Base-by-base conservation (phyloP, 2,797 vertebrate genomes). In the Micropoecilia bifurca region DNA sequence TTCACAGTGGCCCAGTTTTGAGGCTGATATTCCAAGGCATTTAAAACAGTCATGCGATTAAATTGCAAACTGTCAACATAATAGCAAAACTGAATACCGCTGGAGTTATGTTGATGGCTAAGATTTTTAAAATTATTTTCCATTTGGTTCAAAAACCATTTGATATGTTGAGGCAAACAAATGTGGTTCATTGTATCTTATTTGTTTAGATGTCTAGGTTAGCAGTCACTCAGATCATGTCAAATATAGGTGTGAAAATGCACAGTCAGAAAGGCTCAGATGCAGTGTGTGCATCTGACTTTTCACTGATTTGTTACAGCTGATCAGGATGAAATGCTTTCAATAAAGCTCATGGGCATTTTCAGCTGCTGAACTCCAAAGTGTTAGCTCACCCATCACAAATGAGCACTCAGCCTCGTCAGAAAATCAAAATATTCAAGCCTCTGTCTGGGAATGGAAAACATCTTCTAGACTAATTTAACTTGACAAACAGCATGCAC, bases 391-490 rank as follows among this genome's bases (percentile, higher is more conserved):
- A 69, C 22, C 39, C 41, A n/a, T 43, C 2, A 69, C 66, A 69
- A 69, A 22, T 43, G 10, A 43, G 39, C 39, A n/a, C 39, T 68
- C 3, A 10, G 61, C 41, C 20, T 68, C 0, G 20, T 41, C 63
- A 41, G 63, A 39, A 68, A 68, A 68, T 68, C 8, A 22, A 22
- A 68, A 12, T 6, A 55, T 55, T 72, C 28, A 75, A n/a, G 55
- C 55, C 41, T 66, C n/a, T 75, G 36, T 33, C 25, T 18, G 63
- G 20, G 16, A 28, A n/a, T 80, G n/a, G 36, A 46, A 61, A 75
- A 71, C 33, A 47, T 39, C 45, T 36, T 47, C 25, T n/a, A 47
- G 75, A 69, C 22, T 53, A 77, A 53, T 84, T 55, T 71, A 47
- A 45, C 14, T 75, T 68, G 72, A 50, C 22, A 45, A 81, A 43